These are phyloP conservation scores for Phaonia tiefii DNA, from an alignment of 2,888 invertebrate genomes.

Conservation along the genomic window DNA sequence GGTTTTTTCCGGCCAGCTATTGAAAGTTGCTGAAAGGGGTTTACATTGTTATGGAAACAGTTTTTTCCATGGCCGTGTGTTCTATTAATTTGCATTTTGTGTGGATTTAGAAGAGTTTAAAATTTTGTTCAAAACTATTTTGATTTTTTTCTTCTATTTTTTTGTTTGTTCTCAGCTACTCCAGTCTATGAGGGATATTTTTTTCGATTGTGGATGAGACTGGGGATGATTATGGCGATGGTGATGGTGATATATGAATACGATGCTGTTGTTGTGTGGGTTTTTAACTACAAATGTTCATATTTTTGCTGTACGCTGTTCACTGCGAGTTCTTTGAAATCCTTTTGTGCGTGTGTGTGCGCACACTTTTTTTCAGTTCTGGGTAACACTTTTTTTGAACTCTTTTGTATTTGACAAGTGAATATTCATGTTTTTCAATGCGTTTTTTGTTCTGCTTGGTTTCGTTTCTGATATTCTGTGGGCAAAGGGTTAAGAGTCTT, in stretches of 20 bases:
- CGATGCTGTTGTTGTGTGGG: conserved; percentile 62
- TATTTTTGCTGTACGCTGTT: conserved; percentile 46
- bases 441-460: conserved; percentile 54
- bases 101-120: conserved; percentile 44
- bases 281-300: conserved; percentile 61
- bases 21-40: conserved; percentile 71
- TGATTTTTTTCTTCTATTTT: conserved; percentile 13
- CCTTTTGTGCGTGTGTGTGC: conserved; percentile 45
- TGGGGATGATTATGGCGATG: conserved; percentile 3
- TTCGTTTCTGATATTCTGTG: conserved; percentile 39
- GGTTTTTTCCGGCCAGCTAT: conserved; percentile 15
- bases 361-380: conserved; percentile 60
- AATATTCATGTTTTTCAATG: conserved; percentile 77
- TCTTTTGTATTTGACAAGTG: conserved; percentile 78
- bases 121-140: conserved; percentile 53
- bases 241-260: background rate
- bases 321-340: background rate
- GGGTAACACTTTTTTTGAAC: conserved; percentile 57
- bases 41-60: conserved; percentile 68
- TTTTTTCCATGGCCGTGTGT: conserved; percentile 65
- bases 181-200: conserved; percentile 28
- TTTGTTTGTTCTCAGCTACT: background rate
- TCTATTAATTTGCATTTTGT: conserved; percentile 79
- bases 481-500: conserved; percentile 75
- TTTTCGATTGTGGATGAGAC: conserved; percentile 36